Conservation (phyloP, 2,888 invertebrate genomes). For the Melanargia galathea region DNA sequence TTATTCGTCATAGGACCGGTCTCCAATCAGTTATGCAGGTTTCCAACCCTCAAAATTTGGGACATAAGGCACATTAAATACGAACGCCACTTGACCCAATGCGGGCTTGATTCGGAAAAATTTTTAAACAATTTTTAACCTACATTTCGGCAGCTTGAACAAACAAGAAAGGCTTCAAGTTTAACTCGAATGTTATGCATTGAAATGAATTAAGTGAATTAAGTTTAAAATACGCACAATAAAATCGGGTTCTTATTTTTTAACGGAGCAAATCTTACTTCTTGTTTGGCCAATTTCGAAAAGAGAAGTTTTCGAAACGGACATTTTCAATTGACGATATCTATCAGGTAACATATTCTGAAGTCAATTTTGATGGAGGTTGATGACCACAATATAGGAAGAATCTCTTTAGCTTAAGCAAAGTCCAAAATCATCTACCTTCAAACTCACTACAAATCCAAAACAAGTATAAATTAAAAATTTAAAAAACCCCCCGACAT, state of each 20-base stretch:
- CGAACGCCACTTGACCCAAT: conserved; percentile 29
- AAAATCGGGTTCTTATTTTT: neutral
- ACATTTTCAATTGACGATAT: too few species aligned
- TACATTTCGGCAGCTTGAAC: conserved; percentile 25
- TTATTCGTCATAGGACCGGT: neutral
- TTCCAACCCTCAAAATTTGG: conserved; percentile 31
- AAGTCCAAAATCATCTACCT: too few species aligned
- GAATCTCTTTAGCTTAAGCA: too few species aligned
- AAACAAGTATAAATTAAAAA: too few species aligned
- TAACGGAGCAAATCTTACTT: neutral
- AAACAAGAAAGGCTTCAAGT: conserved; percentile 10
- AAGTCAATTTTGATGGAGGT: too few species aligned
- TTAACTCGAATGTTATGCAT: conserved; percentile 6
- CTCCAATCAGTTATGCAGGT: neutral
- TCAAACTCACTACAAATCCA: too few species aligned
- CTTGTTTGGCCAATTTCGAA: too few species aligned
- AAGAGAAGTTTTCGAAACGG: too few species aligned
- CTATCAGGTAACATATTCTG: too few species aligned
- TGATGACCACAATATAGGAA: too few species aligned
- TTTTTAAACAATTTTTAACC: conserved; percentile 32
- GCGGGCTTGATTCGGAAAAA: conserved; percentile 9
- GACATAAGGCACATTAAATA: conserved; percentile 24
- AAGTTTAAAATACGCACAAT: neutral
- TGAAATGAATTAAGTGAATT: conserved; percentile 6
- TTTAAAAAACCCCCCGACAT: too few species aligned